Evolutionary conservation across 1,140 invertebrate genomes (phyloP).

Genomic region (Leptonema lineaticorne): DNA sequence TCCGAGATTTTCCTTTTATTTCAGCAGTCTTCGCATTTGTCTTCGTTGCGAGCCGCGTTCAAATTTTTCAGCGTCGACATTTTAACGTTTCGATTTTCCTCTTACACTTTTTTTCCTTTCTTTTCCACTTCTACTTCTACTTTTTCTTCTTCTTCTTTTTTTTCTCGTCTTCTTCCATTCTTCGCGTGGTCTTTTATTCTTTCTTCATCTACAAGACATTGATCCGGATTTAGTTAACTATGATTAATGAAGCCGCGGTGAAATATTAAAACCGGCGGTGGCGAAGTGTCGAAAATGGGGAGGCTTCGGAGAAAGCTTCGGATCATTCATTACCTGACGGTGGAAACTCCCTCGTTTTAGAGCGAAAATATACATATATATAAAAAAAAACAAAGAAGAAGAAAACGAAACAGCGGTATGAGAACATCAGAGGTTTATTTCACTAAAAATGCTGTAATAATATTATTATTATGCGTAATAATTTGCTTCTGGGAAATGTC

Average conservation of each 20-base stretch:
- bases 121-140: no score
- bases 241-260: slow-evolving; percentile 19
- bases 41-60: no score
- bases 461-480: neutral
- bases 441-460: neutral
- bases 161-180: neutral
- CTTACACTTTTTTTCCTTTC: no score
- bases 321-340: neutral
- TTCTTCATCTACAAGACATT: slow-evolving; percentile 5
- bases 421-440: neutral
- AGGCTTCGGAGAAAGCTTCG: neutral
- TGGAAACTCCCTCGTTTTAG: neutral
- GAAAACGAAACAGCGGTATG: no score
- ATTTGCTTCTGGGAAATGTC: neutral
- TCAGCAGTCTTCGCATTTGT: no score
- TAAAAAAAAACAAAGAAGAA: no score
- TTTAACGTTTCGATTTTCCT: no score
- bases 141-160: neutral
- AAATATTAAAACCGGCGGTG: slow-evolving; percentile 20
- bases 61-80: no score
- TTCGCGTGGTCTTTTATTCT: neutral
- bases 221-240: slow-evolving; percentile 18
- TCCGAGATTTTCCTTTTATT: no score
- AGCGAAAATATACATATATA: no score
- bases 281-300: slow-evolving; percentile 2